phyloP scores from a whole-genome alignment of 92 coral and sea anemone species.

The Zoanthus solanderi region DNA sequence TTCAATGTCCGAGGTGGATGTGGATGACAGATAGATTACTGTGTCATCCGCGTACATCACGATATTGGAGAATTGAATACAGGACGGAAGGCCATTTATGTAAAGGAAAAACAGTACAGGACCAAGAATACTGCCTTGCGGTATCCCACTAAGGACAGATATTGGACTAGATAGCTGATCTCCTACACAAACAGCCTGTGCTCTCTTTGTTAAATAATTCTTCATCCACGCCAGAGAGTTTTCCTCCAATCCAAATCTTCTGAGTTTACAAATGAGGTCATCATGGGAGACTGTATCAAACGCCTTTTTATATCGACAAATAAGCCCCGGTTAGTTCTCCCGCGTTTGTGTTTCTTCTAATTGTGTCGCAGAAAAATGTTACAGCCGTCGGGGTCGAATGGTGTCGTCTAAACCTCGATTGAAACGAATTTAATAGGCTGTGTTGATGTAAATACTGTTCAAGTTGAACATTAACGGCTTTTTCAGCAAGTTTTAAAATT shows the following conservation, averaged over 20 bases:
- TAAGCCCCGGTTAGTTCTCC: slow-evolving; percentile 46
- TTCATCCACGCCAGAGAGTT: slow-evolving; percentile 30
- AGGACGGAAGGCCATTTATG: slow-evolving; percentile 25
- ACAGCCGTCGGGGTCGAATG: slow-evolving; percentile 48
- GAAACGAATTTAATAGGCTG: slow-evolving; percentile 27
- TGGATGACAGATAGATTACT: slow-evolving; percentile 19
- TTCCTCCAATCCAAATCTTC: slow-evolving; percentile 15
- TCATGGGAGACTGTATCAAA: slow-evolving; percentile 44
- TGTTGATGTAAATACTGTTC: slow-evolving; percentile 11
- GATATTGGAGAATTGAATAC: slow-evolving; percentile 31
- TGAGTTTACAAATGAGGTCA: slow-evolving; percentile 19
- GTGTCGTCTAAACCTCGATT: slow-evolving; percentile 41
- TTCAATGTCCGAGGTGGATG: slow-evolving; percentile 29
- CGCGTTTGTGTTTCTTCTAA: slow-evolving; percentile 29
- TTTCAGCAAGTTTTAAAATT: slow-evolving; percentile 48
- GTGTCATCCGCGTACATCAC: slow-evolving; percentile 43
- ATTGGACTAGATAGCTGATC: slow-evolving; percentile 10
- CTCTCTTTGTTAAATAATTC: slow-evolving; percentile 11
- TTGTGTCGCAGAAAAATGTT: slow-evolving; percentile 27
- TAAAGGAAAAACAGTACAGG: slow-evolving; percentile 27
- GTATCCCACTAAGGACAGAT: background rate
- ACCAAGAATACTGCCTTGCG: slow-evolving; percentile 14
- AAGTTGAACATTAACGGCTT: slow-evolving; percentile 48
- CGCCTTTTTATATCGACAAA: slow-evolving; percentile 42
- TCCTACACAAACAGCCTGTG: slow-evolving; percentile 31